phyloP scores from a whole-genome alignment of 2,113 vertebrate genomes.

The Emydura subglobosa region DNA sequence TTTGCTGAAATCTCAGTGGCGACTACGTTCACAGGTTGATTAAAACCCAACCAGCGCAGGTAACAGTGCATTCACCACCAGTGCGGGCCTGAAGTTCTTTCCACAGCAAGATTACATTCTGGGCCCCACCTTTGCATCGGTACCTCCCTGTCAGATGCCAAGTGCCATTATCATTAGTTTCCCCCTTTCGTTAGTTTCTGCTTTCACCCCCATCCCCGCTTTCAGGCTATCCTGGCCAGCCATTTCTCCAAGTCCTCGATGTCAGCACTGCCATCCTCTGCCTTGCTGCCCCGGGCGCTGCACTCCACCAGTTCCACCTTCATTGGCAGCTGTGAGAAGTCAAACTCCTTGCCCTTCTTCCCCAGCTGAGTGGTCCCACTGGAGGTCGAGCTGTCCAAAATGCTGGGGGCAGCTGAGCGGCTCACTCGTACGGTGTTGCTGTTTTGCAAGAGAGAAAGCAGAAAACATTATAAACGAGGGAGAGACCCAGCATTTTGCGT shows the following conservation, averaged over 20 bases:
- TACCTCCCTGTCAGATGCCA: background rate
- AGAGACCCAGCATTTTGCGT: background rate
- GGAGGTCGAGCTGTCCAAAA: slow-evolving; percentile 84
- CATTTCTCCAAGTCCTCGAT: slow-evolving; percentile 84
- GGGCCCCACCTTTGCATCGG: background rate
- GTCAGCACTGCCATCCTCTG: slow-evolving; percentile 76
- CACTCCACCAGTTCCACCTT: slow-evolving; percentile 92
- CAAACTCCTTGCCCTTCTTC: slow-evolving; percentile 91
- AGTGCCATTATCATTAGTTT: background rate
- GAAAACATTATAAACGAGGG: background rate
- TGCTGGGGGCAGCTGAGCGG: slow-evolving; percentile 87
- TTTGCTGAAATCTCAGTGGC: background rate
- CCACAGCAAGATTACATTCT: background rate
- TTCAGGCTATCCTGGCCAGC: slow-evolving; percentile 84
- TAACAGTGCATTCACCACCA: background rate
- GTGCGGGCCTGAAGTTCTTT: background rate
- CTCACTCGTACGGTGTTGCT: slow-evolving; percentile 92
- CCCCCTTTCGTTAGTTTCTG: no score
- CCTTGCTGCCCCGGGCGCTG: slow-evolving; percentile 83
- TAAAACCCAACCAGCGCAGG: background rate
- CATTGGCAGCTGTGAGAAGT: slow-evolving; percentile 88
- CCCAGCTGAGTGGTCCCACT: slow-evolving; percentile 81
- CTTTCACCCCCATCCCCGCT: background rate
- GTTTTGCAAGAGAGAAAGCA: background rate
- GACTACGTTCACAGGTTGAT: background rate